These are phyloP conservation scores for Pagetopsis macropterus DNA, from an alignment of 2,797 vertebrate species.

Conservation along the genomic window DNA sequence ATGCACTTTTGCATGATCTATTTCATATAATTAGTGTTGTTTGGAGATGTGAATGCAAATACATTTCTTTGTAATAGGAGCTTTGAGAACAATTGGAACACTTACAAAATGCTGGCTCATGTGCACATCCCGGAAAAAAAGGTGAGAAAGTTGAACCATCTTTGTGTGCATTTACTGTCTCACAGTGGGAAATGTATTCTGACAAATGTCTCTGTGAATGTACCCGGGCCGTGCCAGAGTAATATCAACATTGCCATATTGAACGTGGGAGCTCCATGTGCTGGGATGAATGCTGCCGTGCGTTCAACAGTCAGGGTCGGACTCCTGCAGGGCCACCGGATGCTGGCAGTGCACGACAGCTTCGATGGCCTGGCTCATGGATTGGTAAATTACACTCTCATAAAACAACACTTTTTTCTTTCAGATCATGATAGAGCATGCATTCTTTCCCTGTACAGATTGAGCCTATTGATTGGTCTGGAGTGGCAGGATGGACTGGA, in stretches of 20 bases:
- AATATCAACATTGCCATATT: constrained; percentile 89
- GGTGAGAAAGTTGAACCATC: constrained; percentile 69
- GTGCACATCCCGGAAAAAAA: constrained; percentile 87
- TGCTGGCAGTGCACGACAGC: constrained; percentile 91
- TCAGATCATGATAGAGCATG: not conserved
- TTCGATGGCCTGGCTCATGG: constrained; percentile 91
- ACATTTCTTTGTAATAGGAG: constrained; percentile 82
- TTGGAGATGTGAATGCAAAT: constrained; percentile 21
- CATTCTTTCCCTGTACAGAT: constrained; percentile 78
- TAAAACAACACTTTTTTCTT: not conserved
- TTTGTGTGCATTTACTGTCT: not conserved
- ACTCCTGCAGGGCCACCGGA: constrained; percentile 90
- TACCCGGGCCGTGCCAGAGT: constrained; percentile 73
- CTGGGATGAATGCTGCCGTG: constrained; percentile 94
- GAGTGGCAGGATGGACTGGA: constrained; percentile 92
- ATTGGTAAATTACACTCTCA: constrained; percentile 76
- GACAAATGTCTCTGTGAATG: constrained; percentile 32
- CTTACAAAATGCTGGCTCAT: constrained; percentile 93
- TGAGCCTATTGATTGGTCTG: constrained; percentile 89
- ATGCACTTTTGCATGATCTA: constrained; percentile 18
- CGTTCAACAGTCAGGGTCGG: constrained; percentile 89
- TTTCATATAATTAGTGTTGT: not conserved
- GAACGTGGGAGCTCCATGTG: constrained; percentile 92
- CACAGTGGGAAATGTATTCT: constrained; percentile 5
- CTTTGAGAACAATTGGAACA: constrained; percentile 96